Base-by-base conservation (phyloP, 2,797 vertebrate species). In the Sebastes nivosus region DNA sequence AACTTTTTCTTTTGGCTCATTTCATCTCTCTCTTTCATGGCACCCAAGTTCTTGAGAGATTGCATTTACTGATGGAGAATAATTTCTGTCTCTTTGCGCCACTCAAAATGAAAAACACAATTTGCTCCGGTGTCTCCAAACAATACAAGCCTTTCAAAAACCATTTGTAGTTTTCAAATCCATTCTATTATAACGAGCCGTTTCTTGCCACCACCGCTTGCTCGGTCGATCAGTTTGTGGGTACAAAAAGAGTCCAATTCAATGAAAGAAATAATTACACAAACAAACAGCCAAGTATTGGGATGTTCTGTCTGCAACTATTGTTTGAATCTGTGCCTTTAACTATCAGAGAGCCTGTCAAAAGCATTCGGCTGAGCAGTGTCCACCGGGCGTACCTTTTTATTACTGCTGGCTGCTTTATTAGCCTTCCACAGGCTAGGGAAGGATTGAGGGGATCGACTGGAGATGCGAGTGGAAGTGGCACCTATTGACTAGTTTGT, bases 361-460 rank as follows among this genome's bases (percentile, higher is more conserved):
- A 54, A 87, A 75, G 57, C 70, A 82, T 72, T 84, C 82, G 74
- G 75, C 81, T 54, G 71, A 36, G 81, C 63, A 58, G 69, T 67
- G 78, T 86, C 80, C 68, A 77, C 80, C 67, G 76, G 76, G 20
- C 38, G 1, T 36, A 54, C 52, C 68, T 77, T 87, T 88, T 87
- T 88, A 89, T 92, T 92, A 92, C 83, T 88, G 65, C 72, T 50
- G 64, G 32, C 72, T 72, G 80, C 91, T 92, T 93, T 92, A 90
- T 92, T 92, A 92, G 89, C 81, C 71, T 42, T 89, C 76, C 30
- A 36, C 77, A 32, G 72, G 86, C 77, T 70, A 61, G 60, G 58
- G 46, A 59, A 64, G 52, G 76, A 89, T 60, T 73, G 68, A 67
- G 63, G 79, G 75, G 76, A 90, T 80, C 84, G 89, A 93, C 83